phyloP scores from a whole-genome alignment of 2,113 vertebrate genomes.

The Seriola aureovittata region DNA sequence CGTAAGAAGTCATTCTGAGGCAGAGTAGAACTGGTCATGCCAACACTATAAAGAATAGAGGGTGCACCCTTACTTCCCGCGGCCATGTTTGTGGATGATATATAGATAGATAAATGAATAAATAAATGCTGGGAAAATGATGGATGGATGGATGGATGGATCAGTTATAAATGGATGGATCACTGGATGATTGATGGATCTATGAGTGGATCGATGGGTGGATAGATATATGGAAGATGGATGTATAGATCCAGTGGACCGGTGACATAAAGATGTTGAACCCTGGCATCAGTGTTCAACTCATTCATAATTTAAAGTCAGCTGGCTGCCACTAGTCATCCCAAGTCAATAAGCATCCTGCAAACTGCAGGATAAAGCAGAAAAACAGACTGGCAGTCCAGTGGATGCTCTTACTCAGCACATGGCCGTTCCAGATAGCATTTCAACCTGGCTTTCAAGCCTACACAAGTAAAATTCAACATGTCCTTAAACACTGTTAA shows the following conservation, averaged over 20 bases:
- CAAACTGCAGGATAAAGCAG: constrained; percentile 22
- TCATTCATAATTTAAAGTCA: constrained; percentile 1
- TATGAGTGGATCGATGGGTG: neutral
- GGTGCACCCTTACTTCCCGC: no score
- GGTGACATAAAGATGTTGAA: neutral
- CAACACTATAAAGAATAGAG: no score
- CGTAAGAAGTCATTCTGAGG: no score
- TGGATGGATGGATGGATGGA: no score
- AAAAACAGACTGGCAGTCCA: constrained; percentile 3
- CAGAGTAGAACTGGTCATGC: no score
- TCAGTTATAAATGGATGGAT: neutral
- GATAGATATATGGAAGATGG: neutral
- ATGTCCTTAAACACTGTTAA: constrained; percentile 63
- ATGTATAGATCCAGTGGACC: neutral
- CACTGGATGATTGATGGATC: no score
- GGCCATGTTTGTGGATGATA: neutral
- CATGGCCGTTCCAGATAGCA: constrained; percentile 21
- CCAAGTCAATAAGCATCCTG: neutral
- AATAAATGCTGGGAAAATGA: no score
- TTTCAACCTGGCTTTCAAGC: constrained; percentile 53
- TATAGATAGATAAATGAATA: no score
- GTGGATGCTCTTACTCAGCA: constrained; percentile 24
- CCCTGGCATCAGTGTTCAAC: constrained; percentile 3
- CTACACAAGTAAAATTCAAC: constrained; percentile 62
- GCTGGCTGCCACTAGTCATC: constrained; percentile 10